These are phyloP conservation scores for Rhea americana DNA, from an alignment of 2,113 vertebrate genomes.

Conservation along the genomic window DNA sequence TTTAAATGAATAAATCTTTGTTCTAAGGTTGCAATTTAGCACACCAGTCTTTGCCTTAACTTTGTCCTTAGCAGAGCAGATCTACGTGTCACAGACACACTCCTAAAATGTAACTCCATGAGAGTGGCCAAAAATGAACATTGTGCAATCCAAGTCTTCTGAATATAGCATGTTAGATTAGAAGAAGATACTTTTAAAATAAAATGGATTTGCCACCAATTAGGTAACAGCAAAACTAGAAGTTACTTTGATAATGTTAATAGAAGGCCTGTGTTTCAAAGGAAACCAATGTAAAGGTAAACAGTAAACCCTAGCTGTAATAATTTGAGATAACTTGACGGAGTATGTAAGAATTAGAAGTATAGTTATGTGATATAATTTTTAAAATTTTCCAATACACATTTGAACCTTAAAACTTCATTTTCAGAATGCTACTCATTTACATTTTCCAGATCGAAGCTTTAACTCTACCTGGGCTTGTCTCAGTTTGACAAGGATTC, in stretches of 20 bases:
- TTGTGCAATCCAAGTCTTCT: background rate
- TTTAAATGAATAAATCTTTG: background rate
- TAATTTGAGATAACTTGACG: background rate
- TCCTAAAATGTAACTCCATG: background rate
- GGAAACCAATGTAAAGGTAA: background rate
- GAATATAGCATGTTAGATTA: background rate
- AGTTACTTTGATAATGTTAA: background rate
- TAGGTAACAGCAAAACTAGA: background rate
- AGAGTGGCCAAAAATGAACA: rapidly evolving
- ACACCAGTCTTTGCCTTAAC: background rate
- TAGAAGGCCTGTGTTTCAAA: background rate
- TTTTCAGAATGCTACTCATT: background rate
- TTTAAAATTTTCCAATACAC: background rate
- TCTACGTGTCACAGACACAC: background rate
- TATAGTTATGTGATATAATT: background rate
- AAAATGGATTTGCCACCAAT: background rate
- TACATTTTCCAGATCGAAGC: background rate
- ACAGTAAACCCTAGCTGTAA: background rate
- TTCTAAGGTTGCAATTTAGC: background rate
- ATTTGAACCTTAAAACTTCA: background rate
- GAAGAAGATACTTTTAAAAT: background rate
- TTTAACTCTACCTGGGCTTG: background rate
- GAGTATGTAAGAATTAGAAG: background rate
- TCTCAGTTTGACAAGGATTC: background rate
- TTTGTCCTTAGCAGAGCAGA: background rate